These are phyloP conservation scores for Hydriomena furcata DNA, from an alignment of 2,888 invertebrate genomes.

Conservation along the genomic window DNA sequence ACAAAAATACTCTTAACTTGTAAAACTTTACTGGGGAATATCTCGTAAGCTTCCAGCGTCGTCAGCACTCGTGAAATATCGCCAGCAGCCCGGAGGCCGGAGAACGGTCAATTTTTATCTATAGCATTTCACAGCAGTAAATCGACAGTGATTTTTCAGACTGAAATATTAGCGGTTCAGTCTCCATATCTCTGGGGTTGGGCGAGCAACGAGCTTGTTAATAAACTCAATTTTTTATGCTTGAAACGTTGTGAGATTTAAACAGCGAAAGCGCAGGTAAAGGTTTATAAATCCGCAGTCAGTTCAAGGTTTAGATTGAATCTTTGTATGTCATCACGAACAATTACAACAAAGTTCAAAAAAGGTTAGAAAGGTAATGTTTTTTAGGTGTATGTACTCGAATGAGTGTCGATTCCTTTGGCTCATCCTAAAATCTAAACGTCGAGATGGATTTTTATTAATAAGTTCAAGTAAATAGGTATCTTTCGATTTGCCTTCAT, in stretches of 20 bases:
- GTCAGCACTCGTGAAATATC: slow-evolving; percentile 46
- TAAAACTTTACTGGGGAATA: slow-evolving; percentile 34
- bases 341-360: no score
- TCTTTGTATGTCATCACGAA: no score
- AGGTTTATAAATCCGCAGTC: not conserved
- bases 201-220: slow-evolving; percentile 51
- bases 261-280: slow-evolving; percentile 29
- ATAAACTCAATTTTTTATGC: slow-evolving; percentile 57
- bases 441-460: no score
- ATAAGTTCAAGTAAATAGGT: no score
- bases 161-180: slow-evolving; percentile 68
- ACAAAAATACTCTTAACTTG: slow-evolving; percentile 32
- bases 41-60: slow-evolving; percentile 38
- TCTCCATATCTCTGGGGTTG: slow-evolving; percentile 57
- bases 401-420: no score
- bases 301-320: not conserved
- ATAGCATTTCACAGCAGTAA: slow-evolving; percentile 63
- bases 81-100: slow-evolving; percentile 34
- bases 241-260: slow-evolving; percentile 40
- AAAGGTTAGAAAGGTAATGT: no score
- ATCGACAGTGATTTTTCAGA: slow-evolving; percentile 68
- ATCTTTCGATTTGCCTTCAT: no score
- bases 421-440: no score
- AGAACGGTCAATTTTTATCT: slow-evolving; percentile 69
- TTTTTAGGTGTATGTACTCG: no score